Conservation (phyloP, 2,888 invertebrate genomes). For the Drosophila algonquin region DNA sequence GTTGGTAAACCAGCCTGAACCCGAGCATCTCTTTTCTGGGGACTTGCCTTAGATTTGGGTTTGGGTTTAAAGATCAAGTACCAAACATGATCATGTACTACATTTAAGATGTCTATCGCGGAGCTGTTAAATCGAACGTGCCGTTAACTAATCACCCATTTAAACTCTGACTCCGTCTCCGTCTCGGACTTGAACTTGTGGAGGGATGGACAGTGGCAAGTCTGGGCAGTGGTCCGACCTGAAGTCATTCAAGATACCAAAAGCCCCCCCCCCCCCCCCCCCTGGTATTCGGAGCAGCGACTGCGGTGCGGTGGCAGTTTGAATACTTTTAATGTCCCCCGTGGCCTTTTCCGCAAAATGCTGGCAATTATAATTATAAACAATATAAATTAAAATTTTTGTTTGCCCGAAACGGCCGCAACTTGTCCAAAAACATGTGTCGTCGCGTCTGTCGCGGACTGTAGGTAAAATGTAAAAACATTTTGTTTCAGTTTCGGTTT, state of each 20-base stretch:
- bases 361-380: slow-evolving; percentile 74
- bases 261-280: neutral
- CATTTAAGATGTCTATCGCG: slow-evolving; percentile 38
- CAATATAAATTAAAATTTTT: slow-evolving; percentile 65
- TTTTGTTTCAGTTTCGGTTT: slow-evolving; percentile 34
- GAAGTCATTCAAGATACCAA: neutral
- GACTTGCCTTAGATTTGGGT: slow-evolving; percentile 1
- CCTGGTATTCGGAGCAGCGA: slow-evolving; percentile 14
- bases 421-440: slow-evolving; percentile 54
- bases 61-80: slow-evolving; percentile 21
- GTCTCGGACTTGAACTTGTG: slow-evolving; percentile 57
- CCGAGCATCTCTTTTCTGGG: neutral
- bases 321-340: slow-evolving; percentile 63
- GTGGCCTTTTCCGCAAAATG: slow-evolving; percentile 67
- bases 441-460: neutral
- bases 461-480: slow-evolving; percentile 44
- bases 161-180: slow-evolving; percentile 24
- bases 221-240: slow-evolving; percentile 3
- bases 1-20: neutral
- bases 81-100: slow-evolving; percentile 20
- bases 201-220: neutral
- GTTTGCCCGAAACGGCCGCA: slow-evolving; percentile 48
- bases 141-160: slow-evolving; percentile 69
- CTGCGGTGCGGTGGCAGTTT: slow-evolving; percentile 35
- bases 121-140: slow-evolving; percentile 46